A percentile compares a stretch with the other conserved stretches of the same genome.
Evolutionary conservation across 2,797 vertebrate species (phyloP).

Genomic region (Babyrousa celebensis): DNA sequence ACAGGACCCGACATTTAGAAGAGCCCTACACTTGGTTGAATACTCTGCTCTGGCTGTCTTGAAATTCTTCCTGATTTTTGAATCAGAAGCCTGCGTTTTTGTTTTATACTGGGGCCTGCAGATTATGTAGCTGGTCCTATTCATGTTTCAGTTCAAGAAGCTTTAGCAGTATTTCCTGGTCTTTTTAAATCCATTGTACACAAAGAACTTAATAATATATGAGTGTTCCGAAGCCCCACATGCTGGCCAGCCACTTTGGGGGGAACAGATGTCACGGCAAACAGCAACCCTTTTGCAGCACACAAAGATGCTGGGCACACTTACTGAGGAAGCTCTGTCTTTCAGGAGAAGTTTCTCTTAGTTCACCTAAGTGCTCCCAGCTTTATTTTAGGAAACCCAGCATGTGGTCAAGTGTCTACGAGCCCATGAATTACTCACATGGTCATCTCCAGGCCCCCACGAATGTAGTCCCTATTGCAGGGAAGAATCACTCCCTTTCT

Average conservation of each 20-base stretch:
- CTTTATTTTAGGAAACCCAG: not conserved
- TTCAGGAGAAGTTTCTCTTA: not conserved
- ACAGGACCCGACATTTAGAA: not conserved
- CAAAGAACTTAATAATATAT: not conserved
- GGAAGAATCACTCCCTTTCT: not conserved
- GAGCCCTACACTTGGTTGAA: not conserved
- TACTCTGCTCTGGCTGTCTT: not conserved
- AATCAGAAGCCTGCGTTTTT: not conserved
- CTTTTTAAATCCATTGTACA: not conserved
- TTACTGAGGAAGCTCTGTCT: not conserved
- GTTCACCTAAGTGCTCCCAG: not conserved
- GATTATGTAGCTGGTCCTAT: not conserved
- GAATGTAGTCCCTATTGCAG: not conserved
- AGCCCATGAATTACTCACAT: not conserved
- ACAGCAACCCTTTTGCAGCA: not conserved
- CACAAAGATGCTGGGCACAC: not conserved
- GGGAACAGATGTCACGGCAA: not conserved
- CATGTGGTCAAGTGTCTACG: not conserved
- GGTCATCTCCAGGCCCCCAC: not conserved
- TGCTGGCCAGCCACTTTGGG: not conserved
- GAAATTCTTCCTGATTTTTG: conserved; percentile 8
- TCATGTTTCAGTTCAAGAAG: conserved; percentile 24
- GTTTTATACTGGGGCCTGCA: not conserved
- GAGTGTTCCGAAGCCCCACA: not conserved
- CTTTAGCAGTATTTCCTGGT: not conserved